These are phyloP conservation scores for Catocala nupta DNA, from an alignment of 2,888 invertebrate genomes.

Conservation along the genomic window DNA sequence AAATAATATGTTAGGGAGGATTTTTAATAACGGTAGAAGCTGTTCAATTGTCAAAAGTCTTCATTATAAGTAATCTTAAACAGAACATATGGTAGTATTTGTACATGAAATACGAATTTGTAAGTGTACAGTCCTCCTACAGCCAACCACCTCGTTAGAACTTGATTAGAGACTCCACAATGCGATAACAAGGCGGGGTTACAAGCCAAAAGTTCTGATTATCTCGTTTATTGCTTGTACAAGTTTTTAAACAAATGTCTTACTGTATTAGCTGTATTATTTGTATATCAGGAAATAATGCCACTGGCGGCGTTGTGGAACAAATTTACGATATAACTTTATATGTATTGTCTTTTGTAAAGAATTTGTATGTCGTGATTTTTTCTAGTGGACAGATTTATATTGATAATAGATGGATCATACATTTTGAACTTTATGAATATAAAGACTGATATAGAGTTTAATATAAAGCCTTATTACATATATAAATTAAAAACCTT, in stretches of 20 bases:
- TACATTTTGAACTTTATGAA: too few relatives aligned
- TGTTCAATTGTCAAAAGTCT: too few relatives aligned
- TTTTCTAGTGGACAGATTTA: conserved; percentile 25
- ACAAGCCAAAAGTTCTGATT: conserved; percentile 67
- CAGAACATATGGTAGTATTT: too few relatives aligned
- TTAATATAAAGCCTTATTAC: too few relatives aligned
- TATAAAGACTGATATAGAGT: too few relatives aligned
- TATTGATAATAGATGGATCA: too few relatives aligned
- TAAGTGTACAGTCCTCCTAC: conserved; percentile 47
- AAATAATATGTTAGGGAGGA: too few relatives aligned
- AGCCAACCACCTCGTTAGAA: conserved; percentile 68
- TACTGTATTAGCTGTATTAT: conserved; percentile 44
- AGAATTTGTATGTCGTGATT: conserved; percentile 23
- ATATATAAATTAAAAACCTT: too few relatives aligned
- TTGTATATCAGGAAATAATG: conserved; percentile 52
- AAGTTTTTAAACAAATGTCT: conserved; percentile 65
- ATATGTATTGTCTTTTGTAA: conserved; percentile 40
- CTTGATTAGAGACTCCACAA: conserved; percentile 73
- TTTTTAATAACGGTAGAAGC: too few relatives aligned
- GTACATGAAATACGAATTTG: neutral
- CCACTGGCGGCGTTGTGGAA: conserved; percentile 36
- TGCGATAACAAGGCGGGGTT: conserved; percentile 62
- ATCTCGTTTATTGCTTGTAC: conserved; percentile 54
- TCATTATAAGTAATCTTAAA: too few relatives aligned
- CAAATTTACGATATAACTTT: conserved; percentile 53